Conservation (phyloP, 2,888 invertebrate species). For the Brenthis ino region DNA sequence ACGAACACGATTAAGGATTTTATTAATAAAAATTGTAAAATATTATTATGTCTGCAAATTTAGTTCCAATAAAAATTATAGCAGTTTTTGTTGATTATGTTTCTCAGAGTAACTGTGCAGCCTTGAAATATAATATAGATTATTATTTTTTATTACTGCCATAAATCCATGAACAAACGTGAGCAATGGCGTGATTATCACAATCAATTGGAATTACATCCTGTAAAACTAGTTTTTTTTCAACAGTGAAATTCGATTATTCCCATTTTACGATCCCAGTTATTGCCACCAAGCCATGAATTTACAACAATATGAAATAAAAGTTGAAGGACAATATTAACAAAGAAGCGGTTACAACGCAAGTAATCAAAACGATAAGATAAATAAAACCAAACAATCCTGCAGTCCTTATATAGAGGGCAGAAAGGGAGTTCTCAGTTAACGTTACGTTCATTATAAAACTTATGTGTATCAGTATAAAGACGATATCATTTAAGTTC, state of each 20-base stretch:
- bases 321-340: slow-evolving; percentile 34
- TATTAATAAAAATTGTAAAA: not conserved
- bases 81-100: not conserved
- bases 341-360: slow-evolving; percentile 32
- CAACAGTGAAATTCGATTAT: slow-evolving; percentile 10
- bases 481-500: slow-evolving; percentile 5
- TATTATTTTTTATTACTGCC: slow-evolving; percentile 6
- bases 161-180: slow-evolving; percentile 12
- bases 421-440: not conserved
- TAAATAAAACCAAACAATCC: slow-evolving; percentile 30
- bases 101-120: not conserved
- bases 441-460: not conserved
- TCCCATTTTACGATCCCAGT: slow-evolving; percentile 20
- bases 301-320: slow-evolving; percentile 27
- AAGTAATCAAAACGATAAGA: slow-evolving; percentile 33
- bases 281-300: slow-evolving; percentile 24
- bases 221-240: slow-evolving; percentile 29
- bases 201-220: slow-evolving; percentile 27
- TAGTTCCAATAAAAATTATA: not conserved
- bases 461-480: slow-evolving; percentile 10
- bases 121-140: slow-evolving; percentile 16
- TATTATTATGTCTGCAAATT: not conserved
- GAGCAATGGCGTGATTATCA: slow-evolving; percentile 14
- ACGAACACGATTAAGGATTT: too few relatives aligned
- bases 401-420: slow-evolving; percentile 7